Evolutionary conservation across 1,140 invertebrate genomes (phyloP).

Genomic region (Temnothorax curvispinosus): DNA sequence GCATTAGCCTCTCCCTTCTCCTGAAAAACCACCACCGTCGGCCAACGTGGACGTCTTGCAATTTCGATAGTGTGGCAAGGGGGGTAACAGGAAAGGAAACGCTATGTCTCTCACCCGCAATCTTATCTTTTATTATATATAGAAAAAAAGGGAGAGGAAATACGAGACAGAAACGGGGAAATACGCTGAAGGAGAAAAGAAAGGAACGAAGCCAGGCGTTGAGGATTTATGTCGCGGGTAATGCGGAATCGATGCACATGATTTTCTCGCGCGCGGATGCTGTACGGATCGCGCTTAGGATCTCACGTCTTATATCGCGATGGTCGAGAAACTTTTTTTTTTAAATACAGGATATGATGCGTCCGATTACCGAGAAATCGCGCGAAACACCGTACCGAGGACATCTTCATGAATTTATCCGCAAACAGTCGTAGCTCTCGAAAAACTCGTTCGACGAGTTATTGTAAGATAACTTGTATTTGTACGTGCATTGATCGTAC

Average conservation of each 20-base stretch:
- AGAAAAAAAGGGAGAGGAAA: constrained; percentile 40
- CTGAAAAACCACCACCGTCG: constrained; percentile 35
- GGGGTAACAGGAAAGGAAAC: constrained; percentile 28
- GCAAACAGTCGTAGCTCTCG: not conserved
- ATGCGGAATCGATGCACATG: not conserved
- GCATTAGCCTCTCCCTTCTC: constrained; percentile 10
- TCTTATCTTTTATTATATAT: constrained; percentile 54
- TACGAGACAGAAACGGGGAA: constrained; percentile 42
- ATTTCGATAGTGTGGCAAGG: constrained; percentile 13
- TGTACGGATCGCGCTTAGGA: not conserved
- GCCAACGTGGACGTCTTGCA: constrained; percentile 29
- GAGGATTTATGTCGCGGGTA: not conserved
- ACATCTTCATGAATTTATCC: not conserved
- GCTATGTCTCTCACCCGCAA: not conserved
- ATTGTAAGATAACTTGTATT: constrained; percentile 3
- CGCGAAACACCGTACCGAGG: not conserved
- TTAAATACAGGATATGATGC: not conserved
- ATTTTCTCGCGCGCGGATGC: not conserved
- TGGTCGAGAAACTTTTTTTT: not conserved
- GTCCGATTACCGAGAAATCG: not conserved
- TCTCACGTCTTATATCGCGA: not conserved
- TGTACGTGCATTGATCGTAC: not conserved
- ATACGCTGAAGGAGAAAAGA: constrained; percentile 56
- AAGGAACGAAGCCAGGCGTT: not conserved
- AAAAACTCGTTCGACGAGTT: not conserved